phyloP scores from a whole-genome alignment of 2,888 invertebrate genomes.

The Hartigia nigra region DNA sequence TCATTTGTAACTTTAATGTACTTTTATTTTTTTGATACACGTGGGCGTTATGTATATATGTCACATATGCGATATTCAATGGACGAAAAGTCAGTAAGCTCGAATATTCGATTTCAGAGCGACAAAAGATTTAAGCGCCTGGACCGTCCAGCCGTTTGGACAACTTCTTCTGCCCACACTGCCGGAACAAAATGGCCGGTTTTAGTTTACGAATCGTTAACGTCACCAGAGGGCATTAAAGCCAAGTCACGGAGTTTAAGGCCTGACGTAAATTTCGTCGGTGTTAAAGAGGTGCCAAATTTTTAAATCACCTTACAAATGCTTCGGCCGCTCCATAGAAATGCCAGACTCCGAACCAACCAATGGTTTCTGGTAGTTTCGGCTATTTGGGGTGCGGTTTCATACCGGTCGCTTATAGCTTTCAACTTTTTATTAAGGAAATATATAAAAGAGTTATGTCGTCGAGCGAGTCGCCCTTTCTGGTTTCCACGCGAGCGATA shows the following conservation, averaged over 20 bases:
- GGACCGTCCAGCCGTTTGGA: constrained; percentile 9
- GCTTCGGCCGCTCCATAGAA: neutral
- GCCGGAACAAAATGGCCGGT: constrained; percentile 45
- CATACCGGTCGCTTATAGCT: neutral
- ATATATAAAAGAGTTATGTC: neutral
- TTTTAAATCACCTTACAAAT: constrained; percentile 45
- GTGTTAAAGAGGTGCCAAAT: constrained; percentile 54
- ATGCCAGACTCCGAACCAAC: neutral
- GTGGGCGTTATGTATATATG: neutral
- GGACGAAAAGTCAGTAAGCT: neutral
- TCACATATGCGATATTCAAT: neutral
- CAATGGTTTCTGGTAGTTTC: neutral
- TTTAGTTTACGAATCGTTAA: constrained; percentile 61
- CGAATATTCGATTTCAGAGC: neutral
- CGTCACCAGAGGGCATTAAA: constrained; percentile 38
- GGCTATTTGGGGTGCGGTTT: neutral
- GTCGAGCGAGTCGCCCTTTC: neutral
- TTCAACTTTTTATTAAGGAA: neutral
- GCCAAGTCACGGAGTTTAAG: constrained; percentile 37
- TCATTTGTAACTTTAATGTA: neutral
- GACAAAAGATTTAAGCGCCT: neutral
- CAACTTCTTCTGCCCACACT: constrained; percentile 48
- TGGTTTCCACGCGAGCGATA: neutral
- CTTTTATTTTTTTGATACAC: neutral
- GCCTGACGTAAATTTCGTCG: constrained; percentile 46